These are phyloP conservation scores for Asbolus verrucosus DNA, from an alignment of 1,140 invertebrate species.

Conservation along the genomic window DNA sequence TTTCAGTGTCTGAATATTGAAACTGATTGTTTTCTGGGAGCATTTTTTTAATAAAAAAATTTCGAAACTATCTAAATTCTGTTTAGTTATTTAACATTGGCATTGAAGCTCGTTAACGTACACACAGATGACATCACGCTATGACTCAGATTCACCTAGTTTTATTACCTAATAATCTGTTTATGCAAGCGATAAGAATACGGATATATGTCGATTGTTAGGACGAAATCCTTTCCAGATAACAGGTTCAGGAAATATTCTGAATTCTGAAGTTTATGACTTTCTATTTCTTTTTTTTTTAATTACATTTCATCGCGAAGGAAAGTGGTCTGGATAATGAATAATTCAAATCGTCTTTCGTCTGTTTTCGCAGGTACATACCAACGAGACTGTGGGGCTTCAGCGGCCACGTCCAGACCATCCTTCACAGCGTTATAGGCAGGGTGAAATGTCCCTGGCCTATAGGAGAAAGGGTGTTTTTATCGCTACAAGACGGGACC, in stretches of 20 bases:
- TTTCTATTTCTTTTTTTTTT: slow-evolving; percentile 40
- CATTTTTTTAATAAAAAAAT: not conserved
- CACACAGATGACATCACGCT: slow-evolving; percentile 6
- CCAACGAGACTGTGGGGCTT: slow-evolving; percentile 94
- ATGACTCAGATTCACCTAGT: slow-evolving; percentile 5
- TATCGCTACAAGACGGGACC: slow-evolving; percentile 82
- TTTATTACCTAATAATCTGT: slow-evolving; percentile 18
- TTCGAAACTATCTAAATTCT: not conserved
- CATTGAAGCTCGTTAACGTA: slow-evolving; percentile 5
- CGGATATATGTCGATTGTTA: too few relatives aligned
- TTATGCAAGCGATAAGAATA: too few relatives aligned
- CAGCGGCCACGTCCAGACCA: slow-evolving; percentile 93
- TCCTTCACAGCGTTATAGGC: slow-evolving; percentile 90
- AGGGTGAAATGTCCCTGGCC: slow-evolving; percentile 88
- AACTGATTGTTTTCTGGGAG: too few relatives aligned
- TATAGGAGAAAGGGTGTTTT: slow-evolving; percentile 81
- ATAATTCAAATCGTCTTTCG: not conserved
- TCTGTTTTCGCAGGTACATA: slow-evolving; percentile 77
- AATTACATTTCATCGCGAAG: not conserved
- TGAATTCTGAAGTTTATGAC: too few relatives aligned
- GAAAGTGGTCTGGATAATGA: not conserved
- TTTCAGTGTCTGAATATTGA: too few relatives aligned
- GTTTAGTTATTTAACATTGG: slow-evolving; percentile 3
- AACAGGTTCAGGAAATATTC: not conserved
- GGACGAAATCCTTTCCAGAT: too few relatives aligned